These are phyloP conservation scores for Myotis vivesi DNA, from an alignment of 2,797 vertebrate species.

Conservation along the genomic window DNA sequence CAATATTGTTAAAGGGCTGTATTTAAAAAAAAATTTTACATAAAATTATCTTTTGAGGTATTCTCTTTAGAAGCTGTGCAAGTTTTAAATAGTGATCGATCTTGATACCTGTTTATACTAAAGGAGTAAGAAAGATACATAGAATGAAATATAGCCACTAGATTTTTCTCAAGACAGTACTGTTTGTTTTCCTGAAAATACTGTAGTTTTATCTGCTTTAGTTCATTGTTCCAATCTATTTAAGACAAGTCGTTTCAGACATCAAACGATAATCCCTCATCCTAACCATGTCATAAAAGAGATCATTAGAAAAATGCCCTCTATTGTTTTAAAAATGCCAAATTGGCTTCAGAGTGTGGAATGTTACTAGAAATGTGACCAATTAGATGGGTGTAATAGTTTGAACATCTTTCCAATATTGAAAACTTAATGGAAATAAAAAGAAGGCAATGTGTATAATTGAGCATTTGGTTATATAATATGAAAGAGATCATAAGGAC, in stretches of 20 bases:
- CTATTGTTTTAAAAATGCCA: slow-evolving; percentile 42
- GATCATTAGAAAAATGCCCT: slow-evolving; percentile 45
- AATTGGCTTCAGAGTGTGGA: slow-evolving; percentile 53
- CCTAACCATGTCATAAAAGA: slow-evolving; percentile 40
- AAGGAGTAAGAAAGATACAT: slow-evolving; percentile 7
- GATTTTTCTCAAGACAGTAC: neutral
- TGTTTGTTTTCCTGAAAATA: slow-evolving; percentile 41
- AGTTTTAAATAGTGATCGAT: slow-evolving; percentile 47
- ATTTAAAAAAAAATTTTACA: neutral
- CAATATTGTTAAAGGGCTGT: neutral
- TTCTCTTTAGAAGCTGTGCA: slow-evolving; percentile 45
- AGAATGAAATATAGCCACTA: slow-evolving; percentile 42
- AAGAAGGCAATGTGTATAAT: slow-evolving; percentile 40
- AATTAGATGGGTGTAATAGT: slow-evolving; percentile 1
- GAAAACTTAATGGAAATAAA: slow-evolving; percentile 12
- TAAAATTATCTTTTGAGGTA: slow-evolving; percentile 44
- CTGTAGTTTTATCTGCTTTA: neutral
- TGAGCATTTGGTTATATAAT: slow-evolving; percentile 1
- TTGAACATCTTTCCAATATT: slow-evolving; percentile 38
- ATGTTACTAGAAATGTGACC: slow-evolving; percentile 66
- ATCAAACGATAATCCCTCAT: neutral
- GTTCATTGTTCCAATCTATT: slow-evolving; percentile 39
- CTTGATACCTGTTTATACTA: slow-evolving; percentile 2
- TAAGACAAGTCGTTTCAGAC: slow-evolving; percentile 58
- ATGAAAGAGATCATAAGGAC: neutral